Evolutionary conservation across 2,888 invertebrate genomes (phyloP).

Genomic region (Galeopsomyia nigrocyanea): DNA sequence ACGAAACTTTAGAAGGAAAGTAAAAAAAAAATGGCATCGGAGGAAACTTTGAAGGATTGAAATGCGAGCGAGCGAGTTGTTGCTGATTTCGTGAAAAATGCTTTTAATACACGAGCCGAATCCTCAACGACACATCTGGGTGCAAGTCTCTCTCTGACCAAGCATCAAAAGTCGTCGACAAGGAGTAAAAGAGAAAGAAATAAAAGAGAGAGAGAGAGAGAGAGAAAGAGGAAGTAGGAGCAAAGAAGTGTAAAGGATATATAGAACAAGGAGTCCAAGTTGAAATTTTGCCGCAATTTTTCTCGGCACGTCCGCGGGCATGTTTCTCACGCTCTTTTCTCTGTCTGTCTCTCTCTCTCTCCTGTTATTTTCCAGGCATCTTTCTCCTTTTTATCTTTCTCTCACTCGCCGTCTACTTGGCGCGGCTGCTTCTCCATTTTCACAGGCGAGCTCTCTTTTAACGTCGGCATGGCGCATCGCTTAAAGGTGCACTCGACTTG

Average conservation of each 20-base stretch:
- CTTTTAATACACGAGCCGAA: too few relatives aligned
- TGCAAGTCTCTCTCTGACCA: not conserved
- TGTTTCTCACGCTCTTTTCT: constrained; percentile 11
- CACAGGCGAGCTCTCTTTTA: not conserved
- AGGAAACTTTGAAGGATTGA: too few relatives aligned
- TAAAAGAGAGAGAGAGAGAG: not conserved
- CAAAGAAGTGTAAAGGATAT: constrained; percentile 9
- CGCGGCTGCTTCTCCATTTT: not conserved
- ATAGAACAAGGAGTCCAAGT: constrained; percentile 11
- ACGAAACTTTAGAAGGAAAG: too few relatives aligned
- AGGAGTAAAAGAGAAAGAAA: not conserved
- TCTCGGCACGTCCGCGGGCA: constrained; percentile 23
- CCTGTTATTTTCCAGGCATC: not conserved
- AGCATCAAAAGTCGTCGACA: constrained; percentile 21
- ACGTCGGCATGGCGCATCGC: not conserved
- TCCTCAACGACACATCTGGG: too few relatives aligned
- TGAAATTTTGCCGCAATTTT: constrained; percentile 31
- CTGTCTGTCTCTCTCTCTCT: constrained; percentile 22
- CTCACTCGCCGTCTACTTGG: too few relatives aligned
- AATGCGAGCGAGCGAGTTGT: too few relatives aligned
- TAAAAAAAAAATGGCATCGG: too few relatives aligned
- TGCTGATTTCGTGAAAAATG: too few relatives aligned
- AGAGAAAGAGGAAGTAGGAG: not conserved
- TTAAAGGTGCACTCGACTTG: constrained; percentile 13
- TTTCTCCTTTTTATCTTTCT: not conserved